These are phyloP conservation scores for Channa argus DNA, from an alignment of 2,113 vertebrate species.

Conservation along the genomic window DNA sequence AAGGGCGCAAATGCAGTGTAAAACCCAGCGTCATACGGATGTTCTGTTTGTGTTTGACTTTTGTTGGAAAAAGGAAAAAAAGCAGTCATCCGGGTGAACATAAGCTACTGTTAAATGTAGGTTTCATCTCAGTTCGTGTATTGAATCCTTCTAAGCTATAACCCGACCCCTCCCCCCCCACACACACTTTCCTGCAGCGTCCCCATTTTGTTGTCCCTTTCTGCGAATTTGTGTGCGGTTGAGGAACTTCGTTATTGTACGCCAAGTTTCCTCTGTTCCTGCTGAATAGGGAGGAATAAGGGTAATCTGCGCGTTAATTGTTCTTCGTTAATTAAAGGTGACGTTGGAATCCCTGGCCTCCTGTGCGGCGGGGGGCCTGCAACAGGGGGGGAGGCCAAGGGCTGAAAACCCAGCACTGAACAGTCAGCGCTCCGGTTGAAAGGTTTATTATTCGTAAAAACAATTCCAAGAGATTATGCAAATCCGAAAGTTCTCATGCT, in stretches of 20 bases:
- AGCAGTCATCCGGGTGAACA: background rate
- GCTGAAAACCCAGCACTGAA: constrained; percentile 19
- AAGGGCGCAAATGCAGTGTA: background rate
- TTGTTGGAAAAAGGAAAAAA: background rate
- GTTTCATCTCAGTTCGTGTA: constrained; percentile 23
- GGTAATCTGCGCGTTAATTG: constrained; percentile 90
- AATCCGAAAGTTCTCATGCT: constrained; percentile 43
- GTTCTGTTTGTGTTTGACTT: constrained; percentile 7
- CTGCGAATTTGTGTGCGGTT: constrained; percentile 77
- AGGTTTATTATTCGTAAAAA: constrained; percentile 39
- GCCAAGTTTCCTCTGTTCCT: constrained; percentile 73
- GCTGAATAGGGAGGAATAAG: constrained; percentile 79
- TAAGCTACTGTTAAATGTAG: constrained; percentile 39
- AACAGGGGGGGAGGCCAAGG: constrained; percentile 10
- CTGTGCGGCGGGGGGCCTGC: constrained; percentile 54
- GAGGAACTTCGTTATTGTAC: constrained; percentile 82
- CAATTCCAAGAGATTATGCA: constrained; percentile 53
- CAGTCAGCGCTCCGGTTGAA: constrained; percentile 25
- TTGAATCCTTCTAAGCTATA: constrained; percentile 45
- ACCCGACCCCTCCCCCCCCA: constrained; percentile 34
- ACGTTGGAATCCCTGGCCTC: constrained; percentile 91
- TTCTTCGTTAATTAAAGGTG: constrained; percentile 94
- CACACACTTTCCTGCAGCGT: constrained; percentile 50
- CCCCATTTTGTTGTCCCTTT: constrained; percentile 80
- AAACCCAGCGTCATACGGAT: background rate